Percentiles rank a stretch among this genome's conserved stretches.
Evolutionary conservation across 2,888 invertebrate species (phyloP).

Genomic region (Phrixothrix hirtus): DNA sequence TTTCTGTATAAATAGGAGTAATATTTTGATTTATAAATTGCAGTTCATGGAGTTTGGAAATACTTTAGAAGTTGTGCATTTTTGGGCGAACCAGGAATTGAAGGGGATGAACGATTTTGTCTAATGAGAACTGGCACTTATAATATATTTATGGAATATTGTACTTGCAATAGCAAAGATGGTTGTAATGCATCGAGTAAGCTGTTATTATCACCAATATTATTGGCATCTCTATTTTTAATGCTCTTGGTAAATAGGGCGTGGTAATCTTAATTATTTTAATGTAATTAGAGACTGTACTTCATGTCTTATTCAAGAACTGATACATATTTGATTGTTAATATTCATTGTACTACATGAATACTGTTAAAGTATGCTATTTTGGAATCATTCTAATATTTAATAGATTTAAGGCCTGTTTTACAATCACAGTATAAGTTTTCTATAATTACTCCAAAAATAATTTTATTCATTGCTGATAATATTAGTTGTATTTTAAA

Average conservation of each 20-base stretch:
- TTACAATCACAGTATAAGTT: too few relatives aligned
- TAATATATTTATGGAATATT: conserved; percentile 92
- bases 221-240: conserved; percentile 13
- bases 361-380: neutral
- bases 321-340: too few relatives aligned
- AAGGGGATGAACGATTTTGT: conserved; percentile 88
- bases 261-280: conserved; percentile 1
- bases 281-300: too few relatives aligned
- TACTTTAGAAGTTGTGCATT: conserved; percentile 88
- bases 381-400: too few relatives aligned
- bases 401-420: too few relatives aligned
- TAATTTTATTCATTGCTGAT: too few relatives aligned
- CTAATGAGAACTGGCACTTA: conserved; percentile 89
- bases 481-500: too few relatives aligned
- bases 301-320: too few relatives aligned
- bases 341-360: too few relatives aligned
- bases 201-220: conserved; percentile 28
- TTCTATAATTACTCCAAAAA: too few relatives aligned
- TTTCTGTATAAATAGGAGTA: neutral
- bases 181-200: conserved; percentile 75
- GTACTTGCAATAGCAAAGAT: conserved; percentile 90
- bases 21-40: neutral
- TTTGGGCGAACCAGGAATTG: conserved; percentile 87
- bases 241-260: neutral
- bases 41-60: conserved; percentile 86